Evolutionary conservation across 2,113 vertebrate species (phyloP).

Genomic region (Pelecanus crispus): DNA sequence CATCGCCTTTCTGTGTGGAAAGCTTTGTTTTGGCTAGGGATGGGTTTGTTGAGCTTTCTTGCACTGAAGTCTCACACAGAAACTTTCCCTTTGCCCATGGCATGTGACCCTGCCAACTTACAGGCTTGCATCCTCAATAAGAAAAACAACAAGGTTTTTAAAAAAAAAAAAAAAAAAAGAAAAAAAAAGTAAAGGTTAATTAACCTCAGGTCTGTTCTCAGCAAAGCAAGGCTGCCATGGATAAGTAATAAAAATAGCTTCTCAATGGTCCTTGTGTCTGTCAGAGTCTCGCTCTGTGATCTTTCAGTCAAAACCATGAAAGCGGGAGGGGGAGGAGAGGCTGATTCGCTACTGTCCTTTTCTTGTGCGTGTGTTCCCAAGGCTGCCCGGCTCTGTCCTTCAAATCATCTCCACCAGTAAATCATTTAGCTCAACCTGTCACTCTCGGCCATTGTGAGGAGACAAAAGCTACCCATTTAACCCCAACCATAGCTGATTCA

Average conservation of each 20-base stretch:
- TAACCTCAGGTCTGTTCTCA: slow-evolving; percentile 52
- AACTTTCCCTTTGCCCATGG: slow-evolving; percentile 18
- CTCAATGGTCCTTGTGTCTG: slow-evolving; percentile 56
- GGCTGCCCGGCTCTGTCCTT: slow-evolving; percentile 57
- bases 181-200: slow-evolving; percentile 35
- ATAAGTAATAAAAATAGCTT: slow-evolving; percentile 58
- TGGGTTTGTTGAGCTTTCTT: not conserved
- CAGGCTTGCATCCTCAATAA: not conserved
- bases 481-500: slow-evolving; percentile 67
- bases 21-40: slow-evolving; percentile 33
- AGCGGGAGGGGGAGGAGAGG: slow-evolving; percentile 3
- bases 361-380: slow-evolving; percentile 56
- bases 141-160: not conserved
- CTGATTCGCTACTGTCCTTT: slow-evolving; percentile 42
- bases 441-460: slow-evolving; percentile 56
- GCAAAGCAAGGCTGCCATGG: slow-evolving; percentile 32
- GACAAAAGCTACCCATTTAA: slow-evolving; percentile 72
- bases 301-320: slow-evolving; percentile 57
- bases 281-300: slow-evolving; percentile 45
- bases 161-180: not conserved
- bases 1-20: not conserved
- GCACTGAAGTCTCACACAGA: not conserved
- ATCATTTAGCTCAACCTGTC: slow-evolving; percentile 68
- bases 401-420: slow-evolving; percentile 68
- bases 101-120: slow-evolving; percentile 10